Percentiles rank a stretch among this genome's conserved stretches.
Evolutionary conservation across 2,113 vertebrate species (phyloP).

Genomic region (Syrrhaptes paradoxus): DNA sequence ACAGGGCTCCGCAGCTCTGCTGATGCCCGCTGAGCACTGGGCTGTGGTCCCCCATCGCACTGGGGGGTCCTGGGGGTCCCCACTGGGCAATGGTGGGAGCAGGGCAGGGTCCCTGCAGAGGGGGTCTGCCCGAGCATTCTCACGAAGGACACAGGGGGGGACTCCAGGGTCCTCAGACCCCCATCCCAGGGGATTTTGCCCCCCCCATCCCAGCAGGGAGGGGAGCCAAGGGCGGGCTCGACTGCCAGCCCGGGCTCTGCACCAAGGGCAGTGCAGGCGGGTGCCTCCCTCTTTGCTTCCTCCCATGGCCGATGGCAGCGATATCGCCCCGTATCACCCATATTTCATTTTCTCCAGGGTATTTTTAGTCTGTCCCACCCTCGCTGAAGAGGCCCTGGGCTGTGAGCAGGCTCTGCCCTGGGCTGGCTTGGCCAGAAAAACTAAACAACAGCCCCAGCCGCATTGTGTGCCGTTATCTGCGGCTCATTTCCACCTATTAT

Average conservation of each 20-base stretch:
- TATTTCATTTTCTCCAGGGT: slow-evolving; percentile 49
- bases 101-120: not conserved
- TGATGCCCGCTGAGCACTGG: not conserved
- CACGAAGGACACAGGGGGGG: too few species aligned
- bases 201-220: not conserved
- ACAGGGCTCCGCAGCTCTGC: not conserved
- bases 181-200: not conserved
- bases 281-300: slow-evolving; percentile 49
- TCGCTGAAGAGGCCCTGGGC: not conserved
- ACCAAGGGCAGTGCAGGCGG: not conserved
- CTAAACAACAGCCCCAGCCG: slow-evolving; percentile 12
- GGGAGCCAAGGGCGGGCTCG: not conserved
- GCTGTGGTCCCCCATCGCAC: not conserved
- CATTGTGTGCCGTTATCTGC: slow-evolving; percentile 62
- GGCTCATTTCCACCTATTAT: slow-evolving; percentile 72
- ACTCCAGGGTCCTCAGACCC: not conserved
- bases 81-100: not conserved
- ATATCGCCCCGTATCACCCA: slow-evolving; percentile 31
- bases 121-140: too few species aligned
- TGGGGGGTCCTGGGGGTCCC: not conserved
- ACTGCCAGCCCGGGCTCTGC: not conserved
- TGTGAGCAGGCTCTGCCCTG: not conserved
- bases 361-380: slow-evolving; percentile 64
- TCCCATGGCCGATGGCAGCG: not conserved
- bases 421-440: not conserved